Base-by-base conservation (phyloP, 1,140 invertebrate genomes). In the Aricia agestis region DNA sequence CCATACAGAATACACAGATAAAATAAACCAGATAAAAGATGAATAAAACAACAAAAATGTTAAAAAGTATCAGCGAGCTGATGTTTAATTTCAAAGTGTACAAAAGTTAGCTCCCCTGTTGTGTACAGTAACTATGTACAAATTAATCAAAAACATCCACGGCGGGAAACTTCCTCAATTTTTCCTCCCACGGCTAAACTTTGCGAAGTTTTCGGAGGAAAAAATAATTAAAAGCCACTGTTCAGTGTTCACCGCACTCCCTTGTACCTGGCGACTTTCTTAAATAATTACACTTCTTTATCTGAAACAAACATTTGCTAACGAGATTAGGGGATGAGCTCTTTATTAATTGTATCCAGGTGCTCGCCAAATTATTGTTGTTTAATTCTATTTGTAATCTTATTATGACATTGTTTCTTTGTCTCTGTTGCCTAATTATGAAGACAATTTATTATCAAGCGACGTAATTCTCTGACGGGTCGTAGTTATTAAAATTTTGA, bases 221-320 rank as follows among this genome's bases (percentile, higher is more conserved):
- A 84, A 87, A 87, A 87, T 87, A 87, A 87, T 87, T 87, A 87
- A 76, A 81, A 58, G 65, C 65, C 58, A 41, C 72, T 61, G 17
- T 73, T 76, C 58, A 41, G 69, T 61, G 17, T 73, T 76, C 72
- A 72, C 70, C 75, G 79, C 74, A 61, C 68, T 75, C 76, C 80
- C 77, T 80, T 79, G 76, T 78, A 71, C 66, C 58, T 65, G 57
- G 69, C 74, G 78, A 82, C 74, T 79, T 80, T 79, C 78, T 85
- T 83, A 83, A 85, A 85, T 87, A 87, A 87, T 87, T 87, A 85
- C 70, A 66, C 78, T 78, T 72, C 74, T 74, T 81, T 80, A 77
- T 78, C 76, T 79, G 78, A 72, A 68, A 67, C 77, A 81, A 87
- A 87, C 79, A 85, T 85, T 80, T 78, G 74, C 72, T 83, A 85